Base-by-base conservation (phyloP, 2,797 vertebrate species). In the Remorina albescens region DNA sequence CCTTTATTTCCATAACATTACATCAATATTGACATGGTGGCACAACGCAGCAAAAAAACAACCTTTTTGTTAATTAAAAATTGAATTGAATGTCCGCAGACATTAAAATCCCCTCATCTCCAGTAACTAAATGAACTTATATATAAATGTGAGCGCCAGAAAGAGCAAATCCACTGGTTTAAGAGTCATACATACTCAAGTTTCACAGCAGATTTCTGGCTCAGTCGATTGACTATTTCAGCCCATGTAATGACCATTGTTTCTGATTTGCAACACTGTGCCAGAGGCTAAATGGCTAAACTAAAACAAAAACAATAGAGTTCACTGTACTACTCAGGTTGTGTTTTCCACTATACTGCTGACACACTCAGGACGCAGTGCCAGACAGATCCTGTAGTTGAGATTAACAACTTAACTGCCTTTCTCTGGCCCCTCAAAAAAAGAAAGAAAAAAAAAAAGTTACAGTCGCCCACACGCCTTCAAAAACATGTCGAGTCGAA, bases 361-460 rank as follows among this genome's bases (percentile, higher is more conserved):
- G 84, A 91, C 83, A 83, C 49, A 21, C 80, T 83, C 50, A 8
- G 72, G 59, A 83, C 47, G 19, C 28, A 8, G 75, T 72, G 87
- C 86, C 90, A 92, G 85, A 90, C 83, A 80, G 90, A 92, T 89
- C 80, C 78, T 66, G 73, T 88, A 16, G 67, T 75, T 74, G 65
- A 92, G 88, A 94, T 93, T 89, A 92, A 85, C 82, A 87, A 81
- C 60, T 75, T 85, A 89, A 90, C 74, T 81, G 79, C 83, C 62
- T 82, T 81, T 78, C 80, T 67, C 62, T 73, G 74, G 78, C 62
- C 84, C 67, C 63, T 74, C 21, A 53, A 71, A 53, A 46, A 58
- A n/a, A n/a, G n/a, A n/a, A n/a, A n/a, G n/a, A n/a, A 84, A n/a
- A n/a, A n/a, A n/a, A n/a, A n/a, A n/a, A n/a, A 84, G 78, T 82